These are phyloP conservation scores for Passer domesticus DNA, from an alignment of 2,113 vertebrate species.

Conservation along the genomic window DNA sequence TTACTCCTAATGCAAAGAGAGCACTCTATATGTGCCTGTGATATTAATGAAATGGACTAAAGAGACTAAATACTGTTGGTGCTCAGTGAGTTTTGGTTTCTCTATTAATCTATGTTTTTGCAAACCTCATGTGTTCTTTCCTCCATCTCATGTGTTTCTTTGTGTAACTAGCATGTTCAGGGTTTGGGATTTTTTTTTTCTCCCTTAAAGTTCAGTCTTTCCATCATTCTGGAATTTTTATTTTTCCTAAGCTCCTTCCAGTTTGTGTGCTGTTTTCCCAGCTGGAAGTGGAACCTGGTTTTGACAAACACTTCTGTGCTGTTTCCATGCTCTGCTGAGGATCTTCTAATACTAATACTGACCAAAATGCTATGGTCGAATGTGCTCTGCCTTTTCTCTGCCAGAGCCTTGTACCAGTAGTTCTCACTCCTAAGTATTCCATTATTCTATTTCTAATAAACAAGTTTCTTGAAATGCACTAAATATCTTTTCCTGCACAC, in stretches of 20 bases:
- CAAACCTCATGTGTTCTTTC: not conserved
- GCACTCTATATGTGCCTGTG: not conserved
- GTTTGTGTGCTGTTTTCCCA: not conserved
- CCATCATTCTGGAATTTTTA: not conserved
- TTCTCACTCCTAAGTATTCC: not conserved
- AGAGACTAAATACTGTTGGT: not conserved
- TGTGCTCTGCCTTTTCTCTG: not conserved
- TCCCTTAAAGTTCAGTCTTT: not conserved
- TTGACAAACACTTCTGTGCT: fast-evolving
- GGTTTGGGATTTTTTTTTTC: not conserved
- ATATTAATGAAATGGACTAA: not conserved
- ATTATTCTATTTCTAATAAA: not conserved
- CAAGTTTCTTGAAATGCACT: not conserved
- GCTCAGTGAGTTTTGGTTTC: not conserved
- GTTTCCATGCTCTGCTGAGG: not conserved
- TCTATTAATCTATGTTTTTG: not conserved
- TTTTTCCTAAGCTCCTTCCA: not conserved
- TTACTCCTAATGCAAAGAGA: not conserved
- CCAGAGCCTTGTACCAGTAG: not conserved
- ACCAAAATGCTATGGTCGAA: not conserved
- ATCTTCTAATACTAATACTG: not conserved
- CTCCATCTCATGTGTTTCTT: not conserved
- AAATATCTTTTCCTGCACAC: not conserved
- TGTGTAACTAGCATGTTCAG: not conserved
- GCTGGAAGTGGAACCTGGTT: not conserved